Base-by-base conservation (phyloP, 2,888 invertebrate species). In the Oxyteleia sp. region DNA sequence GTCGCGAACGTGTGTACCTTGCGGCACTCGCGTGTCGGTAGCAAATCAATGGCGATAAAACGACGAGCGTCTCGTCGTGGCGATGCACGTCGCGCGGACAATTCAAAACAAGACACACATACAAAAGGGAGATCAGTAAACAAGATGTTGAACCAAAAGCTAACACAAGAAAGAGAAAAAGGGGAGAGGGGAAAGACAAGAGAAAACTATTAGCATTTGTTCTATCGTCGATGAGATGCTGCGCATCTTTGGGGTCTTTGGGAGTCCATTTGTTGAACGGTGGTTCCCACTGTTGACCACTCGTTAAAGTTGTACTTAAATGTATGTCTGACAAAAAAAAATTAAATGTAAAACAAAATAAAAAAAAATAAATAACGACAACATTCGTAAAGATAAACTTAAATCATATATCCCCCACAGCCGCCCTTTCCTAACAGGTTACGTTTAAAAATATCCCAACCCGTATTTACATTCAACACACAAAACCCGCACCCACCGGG, bases 191-290 rank as follows among this genome's bases (percentile, higher is more conserved):
- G 13, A 10, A n/a, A 47, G 23, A 47, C 16, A 35, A 23, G 32
- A 43, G 18, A 20, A 41, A 38, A 43, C 3, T 38, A 57, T 64
- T 18, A 76, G 23, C 51, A 55, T 53, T 68, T 59, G 74, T 90
- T 87, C 88, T 86, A 87, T 88, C 85, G 87, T 87, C 88, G 88
- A 89, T 89, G 87, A 88, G 84, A 88, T 87, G 87, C 87, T 85
- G 87, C 86, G 83, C 85, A 86, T 61, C 85, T 85, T 84, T 82
- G 79, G n/a, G n/a, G 84, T 88, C 89, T 75, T 80, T 64, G 71
- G 53, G 15, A 88, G 85, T 90, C 86, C 85, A 90, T 89, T 90
- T 91, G 91, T 90, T 91, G 87, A 89, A 89, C 84, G 85, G 88
- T 90, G 90, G 88, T 86, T 86, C 84, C 86, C 85, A 87, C 87